Evolutionary conservation across 64 coral and sea anemone genomes (phyloP), one percentile per base, ranked within the genome.

Genomic region (Orbicella faveolata): DNA sequence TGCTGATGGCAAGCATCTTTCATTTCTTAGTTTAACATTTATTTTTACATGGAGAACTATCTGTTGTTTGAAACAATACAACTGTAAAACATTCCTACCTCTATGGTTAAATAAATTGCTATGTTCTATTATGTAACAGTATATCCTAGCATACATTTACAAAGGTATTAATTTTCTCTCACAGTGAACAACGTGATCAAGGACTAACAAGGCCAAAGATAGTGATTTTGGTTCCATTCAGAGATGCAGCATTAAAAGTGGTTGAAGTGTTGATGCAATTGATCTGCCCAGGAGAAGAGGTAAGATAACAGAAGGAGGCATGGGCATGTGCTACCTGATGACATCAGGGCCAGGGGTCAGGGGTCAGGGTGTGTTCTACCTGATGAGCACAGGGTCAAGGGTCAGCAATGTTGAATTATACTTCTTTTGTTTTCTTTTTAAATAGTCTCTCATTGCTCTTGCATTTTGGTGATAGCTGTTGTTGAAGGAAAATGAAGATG

Each of bases 201-300:
- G 96, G 96, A 76, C 88, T 98, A 36, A 95, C 96, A 36, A 98
- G 96, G 93, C 96, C 96, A 20, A 98, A 98, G 75, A 83, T 98
- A 17, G 35, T 98, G 26, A 95, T 98, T 53, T 18, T 98, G 4
- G 91, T 98, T 75, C 96, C 96, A 34, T 98, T 98, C 55, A 79
- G 96, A 79, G 91, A 98, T 95, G 79, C 93, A 36, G 96, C 96
- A n/a, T 83, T 98, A 17, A 95, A 93, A 73, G 88, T 95, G 54
- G 78, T 98, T 20, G 73, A 95, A 61, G 78, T 91, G n/a, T 36
- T 98, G 36, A 64, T 88, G 17, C 20, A 90, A 16, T 84, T 98
- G 30, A 68, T 98, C 61, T 26, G 88, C 19, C 67, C 81, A 17
- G 57, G 73, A 26, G 90, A 77, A 81, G 84, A 89, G 90, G 96